A percentile compares a stretch with the other conserved stretches of the same genome.
These are phyloP conservation scores for Phocoena phocoena DNA, from an alignment of 2,113 vertebrate species.

Conservation along the genomic window DNA sequence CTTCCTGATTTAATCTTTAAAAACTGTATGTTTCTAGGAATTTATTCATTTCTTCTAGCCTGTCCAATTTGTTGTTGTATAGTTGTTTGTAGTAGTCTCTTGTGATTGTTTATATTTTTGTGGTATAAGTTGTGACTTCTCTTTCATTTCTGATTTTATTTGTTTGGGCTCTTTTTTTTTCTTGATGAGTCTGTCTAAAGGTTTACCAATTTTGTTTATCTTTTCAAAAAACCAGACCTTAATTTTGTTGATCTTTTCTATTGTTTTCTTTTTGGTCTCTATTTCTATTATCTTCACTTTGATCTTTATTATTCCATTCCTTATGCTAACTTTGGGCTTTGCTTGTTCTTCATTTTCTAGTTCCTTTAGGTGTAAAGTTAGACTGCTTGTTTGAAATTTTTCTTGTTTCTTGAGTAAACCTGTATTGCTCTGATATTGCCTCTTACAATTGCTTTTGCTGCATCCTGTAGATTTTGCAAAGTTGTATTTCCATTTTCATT, in stretches of 20 bases:
- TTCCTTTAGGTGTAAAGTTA: neutral
- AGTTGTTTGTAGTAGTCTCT: neutral
- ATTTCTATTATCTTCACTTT: neutral
- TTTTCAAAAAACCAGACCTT: neutral
- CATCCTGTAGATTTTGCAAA: neutral
- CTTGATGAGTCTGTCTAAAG: neutral
- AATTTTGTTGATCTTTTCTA: neutral
- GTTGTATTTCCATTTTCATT: neutral
- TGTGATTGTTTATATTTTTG: neutral
- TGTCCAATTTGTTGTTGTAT: neutral
- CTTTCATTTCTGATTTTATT: neutral
- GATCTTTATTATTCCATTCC: neutral
- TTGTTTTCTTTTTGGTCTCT: neutral
- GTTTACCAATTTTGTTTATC: neutral
- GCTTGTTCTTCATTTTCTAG: neutral
- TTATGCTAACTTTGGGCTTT: neutral
- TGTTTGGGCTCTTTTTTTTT: neutral
- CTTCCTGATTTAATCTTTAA: neutral
- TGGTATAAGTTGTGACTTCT: neutral
- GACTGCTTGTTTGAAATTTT: neutral
- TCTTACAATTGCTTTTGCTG: neutral
- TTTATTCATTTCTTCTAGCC: neutral
- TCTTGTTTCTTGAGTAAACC: neutral
- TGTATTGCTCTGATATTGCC: neutral
- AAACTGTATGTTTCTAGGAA: neutral